Conservation (phyloP, 2,113 vertebrate species). For the Spea bombifrons region DNA sequence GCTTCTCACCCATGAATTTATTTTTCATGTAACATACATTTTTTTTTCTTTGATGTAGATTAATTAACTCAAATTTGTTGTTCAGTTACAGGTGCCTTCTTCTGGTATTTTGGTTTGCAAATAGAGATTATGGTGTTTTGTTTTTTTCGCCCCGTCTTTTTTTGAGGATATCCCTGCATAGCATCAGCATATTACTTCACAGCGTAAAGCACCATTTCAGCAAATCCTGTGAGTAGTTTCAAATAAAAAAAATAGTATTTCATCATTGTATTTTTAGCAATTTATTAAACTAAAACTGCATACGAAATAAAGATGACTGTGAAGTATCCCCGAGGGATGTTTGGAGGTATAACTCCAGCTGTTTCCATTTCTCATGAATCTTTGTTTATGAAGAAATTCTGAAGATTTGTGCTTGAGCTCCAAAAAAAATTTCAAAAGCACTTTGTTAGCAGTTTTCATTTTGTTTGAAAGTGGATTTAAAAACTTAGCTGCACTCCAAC, state of each 20-base stretch:
- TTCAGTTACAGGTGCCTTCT: background rate
- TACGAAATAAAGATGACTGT: constrained; percentile 48
- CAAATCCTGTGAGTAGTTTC: constrained; percentile 36
- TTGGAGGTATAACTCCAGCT: constrained; percentile 53
- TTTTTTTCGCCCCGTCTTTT: background rate
- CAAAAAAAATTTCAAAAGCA: constrained; percentile 38
- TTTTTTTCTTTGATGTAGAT: too few relatives aligned
- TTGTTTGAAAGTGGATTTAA: constrained; percentile 43
- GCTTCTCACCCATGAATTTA: too few relatives aligned
- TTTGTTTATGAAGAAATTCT: constrained; percentile 45
- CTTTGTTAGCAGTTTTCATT: constrained; percentile 50
- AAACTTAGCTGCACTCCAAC: constrained; percentile 37
- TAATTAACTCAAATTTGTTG: too few relatives aligned
- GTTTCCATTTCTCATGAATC: constrained; percentile 53
- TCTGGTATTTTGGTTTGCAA: background rate
- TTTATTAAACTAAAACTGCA: constrained; percentile 54
- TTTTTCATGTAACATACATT: too few relatives aligned
- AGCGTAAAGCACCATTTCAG: constrained; percentile 41
- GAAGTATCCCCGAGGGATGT: constrained; percentile 34
- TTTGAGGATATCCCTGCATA: constrained; percentile 27
- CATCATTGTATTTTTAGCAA: constrained; percentile 56
- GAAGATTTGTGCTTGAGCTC: constrained; percentile 47
- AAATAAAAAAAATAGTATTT: constrained; percentile 50
- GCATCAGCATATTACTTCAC: background rate
- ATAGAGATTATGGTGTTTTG: background rate